Base-by-base conservation (phyloP, 2,888 invertebrate genomes). In the Eupelmus urozonus region DNA sequence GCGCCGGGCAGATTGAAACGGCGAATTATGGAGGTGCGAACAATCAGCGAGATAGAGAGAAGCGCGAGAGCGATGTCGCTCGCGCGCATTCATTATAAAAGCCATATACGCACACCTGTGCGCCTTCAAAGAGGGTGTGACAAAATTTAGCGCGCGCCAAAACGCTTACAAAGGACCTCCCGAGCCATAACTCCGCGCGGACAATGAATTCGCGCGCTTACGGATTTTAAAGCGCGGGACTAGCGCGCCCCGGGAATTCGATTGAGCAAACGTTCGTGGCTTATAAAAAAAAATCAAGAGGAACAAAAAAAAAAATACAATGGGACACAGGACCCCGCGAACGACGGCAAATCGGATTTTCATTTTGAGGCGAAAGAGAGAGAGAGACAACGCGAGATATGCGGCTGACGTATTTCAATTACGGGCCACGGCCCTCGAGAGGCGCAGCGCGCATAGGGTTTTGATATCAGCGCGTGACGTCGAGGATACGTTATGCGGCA, bases 331-430 rank as follows among this genome's bases (percentile, higher is more conserved):
- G 16, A 7, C 34, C 9, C 34, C 40, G 16, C 40, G 53, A 18
- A 25, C 42, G 27, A 27, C 42, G 57, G 29, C 57, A 57, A 63
- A 73, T 65, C 73, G 45, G 72, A 73, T 73, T 65, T 73, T 73
- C 65, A 57, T 57, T 69, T 57, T 23, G 67, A 45, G 29, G 42
- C 3, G 40, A 18, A 5, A 40, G 27, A 29, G 57, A 29, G 55
- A 9, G 55, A 23, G 55, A 23, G 55, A 55, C 1, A 55, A 0
- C 1, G 55, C 20, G 23, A 55, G 11, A 60, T 4, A 29, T 73
- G 65, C 27, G 2, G 63, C 13, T 65, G 63, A 73, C 72, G 53
- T 72, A 72, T 72, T 72, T 72, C 63, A 72, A 72, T 63, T 72
- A 72, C 25, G 16, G 20, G n/a, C n/a, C n/a, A n/a, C n/a, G n/a